Percentiles rank a stretch among this genome's conserved stretches.
Evolutionary conservation across 2,113 vertebrate genomes (phyloP).

Genomic region (Oreocharis arfaki): DNA sequence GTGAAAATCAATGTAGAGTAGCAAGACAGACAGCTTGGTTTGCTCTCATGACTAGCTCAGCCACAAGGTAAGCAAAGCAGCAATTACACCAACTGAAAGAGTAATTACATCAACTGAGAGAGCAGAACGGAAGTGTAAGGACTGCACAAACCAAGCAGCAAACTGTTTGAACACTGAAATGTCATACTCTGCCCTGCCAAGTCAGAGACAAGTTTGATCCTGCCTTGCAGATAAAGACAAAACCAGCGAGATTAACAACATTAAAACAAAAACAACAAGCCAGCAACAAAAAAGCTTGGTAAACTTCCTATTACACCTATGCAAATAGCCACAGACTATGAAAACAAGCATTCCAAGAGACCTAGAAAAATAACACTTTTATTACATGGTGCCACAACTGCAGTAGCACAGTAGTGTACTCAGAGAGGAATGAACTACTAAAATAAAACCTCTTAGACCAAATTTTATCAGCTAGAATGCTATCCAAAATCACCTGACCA

Average conservation of each 20-base stretch:
- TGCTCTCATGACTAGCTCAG: neutral
- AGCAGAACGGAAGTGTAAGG: neutral
- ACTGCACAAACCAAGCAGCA: neutral
- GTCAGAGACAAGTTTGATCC: slow-evolving; percentile 12
- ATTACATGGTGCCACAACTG: neutral
- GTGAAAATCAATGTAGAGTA: neutral
- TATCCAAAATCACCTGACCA: neutral
- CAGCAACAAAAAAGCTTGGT: neutral
- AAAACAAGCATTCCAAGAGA: neutral
- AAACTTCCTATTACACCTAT: slow-evolving; percentile 4
- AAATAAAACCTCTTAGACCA: neutral
- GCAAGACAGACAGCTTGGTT: neutral
- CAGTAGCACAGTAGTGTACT: neutral
- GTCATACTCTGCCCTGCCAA: neutral
- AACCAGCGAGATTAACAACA: neutral
- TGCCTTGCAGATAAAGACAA: slow-evolving; percentile 30
- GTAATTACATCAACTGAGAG: slow-evolving; percentile 4
- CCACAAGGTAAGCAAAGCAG: slow-evolving; percentile 17
- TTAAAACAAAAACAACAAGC: neutral
- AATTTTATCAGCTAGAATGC: neutral
- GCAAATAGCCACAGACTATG: neutral
- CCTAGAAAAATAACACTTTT: neutral
- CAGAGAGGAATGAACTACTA: neutral
- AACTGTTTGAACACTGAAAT: neutral
- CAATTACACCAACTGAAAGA: slow-evolving; percentile 8